Evolutionary conservation across 2,113 vertebrate species (phyloP).

Genomic region (Aepyceros melampus): DNA sequence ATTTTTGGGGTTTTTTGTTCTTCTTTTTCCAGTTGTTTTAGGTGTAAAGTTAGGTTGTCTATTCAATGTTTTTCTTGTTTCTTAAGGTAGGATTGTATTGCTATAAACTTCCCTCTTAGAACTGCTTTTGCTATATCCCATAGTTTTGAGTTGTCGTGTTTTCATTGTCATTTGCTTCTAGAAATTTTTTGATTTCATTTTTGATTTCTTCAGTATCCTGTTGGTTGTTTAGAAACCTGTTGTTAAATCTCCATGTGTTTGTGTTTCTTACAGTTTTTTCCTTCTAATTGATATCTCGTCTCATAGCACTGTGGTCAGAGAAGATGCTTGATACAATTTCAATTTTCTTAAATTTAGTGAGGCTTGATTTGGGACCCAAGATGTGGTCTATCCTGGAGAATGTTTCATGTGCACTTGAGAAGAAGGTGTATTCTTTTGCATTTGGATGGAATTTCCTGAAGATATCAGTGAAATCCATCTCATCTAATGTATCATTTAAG

Average conservation of each 20-base stretch:
- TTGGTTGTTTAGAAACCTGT: neutral
- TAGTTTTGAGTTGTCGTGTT: neutral
- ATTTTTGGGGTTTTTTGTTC: neutral
- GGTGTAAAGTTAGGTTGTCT: neutral
- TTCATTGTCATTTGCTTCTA: neutral
- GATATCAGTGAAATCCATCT: neutral
- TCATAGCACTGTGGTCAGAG: neutral
- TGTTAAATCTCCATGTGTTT: neutral
- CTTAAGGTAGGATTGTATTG: neutral
- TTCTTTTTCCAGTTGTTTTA: neutral
- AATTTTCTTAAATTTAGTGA: neutral
- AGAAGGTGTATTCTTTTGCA: neutral
- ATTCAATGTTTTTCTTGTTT: neutral
- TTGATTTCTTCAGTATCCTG: neutral
- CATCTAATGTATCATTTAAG: neutral
- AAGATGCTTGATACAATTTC: neutral
- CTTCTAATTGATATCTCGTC: neutral
- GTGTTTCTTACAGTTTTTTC: neutral
- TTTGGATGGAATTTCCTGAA: neutral
- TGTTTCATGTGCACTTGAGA: neutral
- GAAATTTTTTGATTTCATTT: neutral
- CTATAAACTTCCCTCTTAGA: neutral
- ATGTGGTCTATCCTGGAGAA: neutral
- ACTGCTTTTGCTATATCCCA: neutral
- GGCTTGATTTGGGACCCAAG: neutral